These are phyloP conservation scores for Epinotia bilunana DNA, from an alignment of 2,888 invertebrate genomes.

Conservation along the genomic window DNA sequence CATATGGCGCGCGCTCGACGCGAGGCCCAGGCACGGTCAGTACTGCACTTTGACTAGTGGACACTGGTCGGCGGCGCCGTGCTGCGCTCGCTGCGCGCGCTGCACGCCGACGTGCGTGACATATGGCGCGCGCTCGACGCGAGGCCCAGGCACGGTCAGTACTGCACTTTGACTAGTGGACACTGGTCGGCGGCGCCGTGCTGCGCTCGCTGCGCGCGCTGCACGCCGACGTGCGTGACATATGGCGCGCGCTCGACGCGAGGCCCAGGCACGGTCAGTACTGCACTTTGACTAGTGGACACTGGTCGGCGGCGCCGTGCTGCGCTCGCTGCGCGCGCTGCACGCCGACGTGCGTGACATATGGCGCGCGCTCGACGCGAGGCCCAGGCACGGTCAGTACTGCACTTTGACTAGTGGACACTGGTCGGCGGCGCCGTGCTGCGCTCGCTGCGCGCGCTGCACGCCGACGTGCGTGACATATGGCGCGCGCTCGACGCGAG, in stretches of 20 bases:
- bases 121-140: constrained; percentile 59
- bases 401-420: background rate
- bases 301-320: constrained; percentile 66
- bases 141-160: constrained; percentile 43
- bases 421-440: constrained; percentile 69
- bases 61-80: constrained; percentile 65
- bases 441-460: constrained; percentile 57
- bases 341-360: constrained; percentile 61
- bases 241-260: constrained; percentile 57
- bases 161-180: background rate
- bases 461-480: constrained; percentile 60
- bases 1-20: constrained; percentile 58
- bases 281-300: background rate
- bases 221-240: constrained; percentile 60
- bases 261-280: constrained; percentile 44
- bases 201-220: constrained; percentile 60
- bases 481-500: constrained; percentile 57
- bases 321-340: constrained; percentile 59
- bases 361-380: constrained; percentile 56
- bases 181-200: constrained; percentile 65
- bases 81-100: constrained; percentile 59
- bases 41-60: background rate
- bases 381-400: constrained; percentile 43
- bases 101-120: constrained; percentile 60
- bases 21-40: constrained; percentile 45